Base-by-base conservation (phyloP, 2,888 invertebrate genomes). In the Xylota sylvarum region DNA sequence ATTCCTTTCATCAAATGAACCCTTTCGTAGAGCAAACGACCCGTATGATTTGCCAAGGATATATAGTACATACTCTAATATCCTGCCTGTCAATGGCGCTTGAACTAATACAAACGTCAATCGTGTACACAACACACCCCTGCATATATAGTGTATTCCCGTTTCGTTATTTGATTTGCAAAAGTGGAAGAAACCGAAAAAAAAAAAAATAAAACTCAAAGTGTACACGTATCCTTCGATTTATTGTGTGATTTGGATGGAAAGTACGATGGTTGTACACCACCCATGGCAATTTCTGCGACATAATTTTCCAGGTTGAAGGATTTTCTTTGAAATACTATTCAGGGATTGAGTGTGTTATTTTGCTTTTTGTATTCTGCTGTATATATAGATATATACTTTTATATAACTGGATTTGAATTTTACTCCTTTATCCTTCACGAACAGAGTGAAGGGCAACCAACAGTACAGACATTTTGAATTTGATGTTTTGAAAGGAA, bases 291-390 rank as follows among this genome's bases (percentile, higher is more conserved):
- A 76, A 78, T 82, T 82, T 77, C 73, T 77, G 77, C 77, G 86
- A 82, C 77, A 86, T 82, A 69, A 82, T 86, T 86, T 86, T 64
- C 82, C 86, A 82, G 67, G 86, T 82, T 86, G 77, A 82, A 78
- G 81, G 81, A 81, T 81, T 81, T 86, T 77, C 77, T 77, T 86
- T 86, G 77, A 72, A 69, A 86, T 81, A 62, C 72, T 72, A 72
- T 81, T 81, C 72, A 64, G 30, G 67, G 32, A 70, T 80, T 70
- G 80, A 76, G 80, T 74, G 74, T 76, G 74, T 74, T 85, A 80
- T 85, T 84, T 74, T 74, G 79, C 67, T 70, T 43, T 69, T 56
- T 70, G 32, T 64, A 40, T 17, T 17, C 17, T 46, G 19, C 14
- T 48, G 19, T 52, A 48, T 17, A 9, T 19, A 50, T 19, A 4